Percentiles rank a stretch among this genome's conserved stretches.
phyloP scores from a whole-genome alignment of 2,888 invertebrate genomes.

The Zelleria hepariella region DNA sequence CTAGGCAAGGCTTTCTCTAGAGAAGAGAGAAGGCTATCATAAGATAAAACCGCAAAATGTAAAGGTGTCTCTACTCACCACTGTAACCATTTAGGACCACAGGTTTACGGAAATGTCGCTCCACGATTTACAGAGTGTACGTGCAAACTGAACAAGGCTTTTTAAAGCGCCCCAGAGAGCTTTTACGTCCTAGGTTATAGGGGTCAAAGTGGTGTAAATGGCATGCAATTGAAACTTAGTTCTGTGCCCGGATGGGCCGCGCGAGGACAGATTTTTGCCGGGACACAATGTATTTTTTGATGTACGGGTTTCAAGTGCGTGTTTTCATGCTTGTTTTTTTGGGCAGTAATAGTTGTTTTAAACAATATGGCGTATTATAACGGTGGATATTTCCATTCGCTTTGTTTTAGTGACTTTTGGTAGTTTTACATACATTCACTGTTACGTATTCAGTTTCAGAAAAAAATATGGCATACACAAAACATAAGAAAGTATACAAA shows the following conservation, averaged over 20 bases:
- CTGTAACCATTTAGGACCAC: background rate
- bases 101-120: background rate
- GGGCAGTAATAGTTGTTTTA: background rate
- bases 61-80: no score
- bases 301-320: background rate
- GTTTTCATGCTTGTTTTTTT: background rate
- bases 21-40: no score
- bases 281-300: background rate
- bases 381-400: background rate
- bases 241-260: background rate
- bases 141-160: background rate
- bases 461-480: no score
- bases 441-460: no score
- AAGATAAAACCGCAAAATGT: no score
- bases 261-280: background rate
- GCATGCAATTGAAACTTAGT: background rate
- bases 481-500: no score
- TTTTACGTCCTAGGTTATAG: background rate
- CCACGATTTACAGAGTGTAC: conserved; percentile 1
- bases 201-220: background rate
- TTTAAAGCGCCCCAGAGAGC: background rate
- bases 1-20: no score
- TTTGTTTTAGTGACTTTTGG: background rate
- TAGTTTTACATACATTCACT: background rate
- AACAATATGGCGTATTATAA: background rate